phyloP scores from a whole-genome alignment of 2,888 invertebrate species.

The Encarsia formosa region DNA sequence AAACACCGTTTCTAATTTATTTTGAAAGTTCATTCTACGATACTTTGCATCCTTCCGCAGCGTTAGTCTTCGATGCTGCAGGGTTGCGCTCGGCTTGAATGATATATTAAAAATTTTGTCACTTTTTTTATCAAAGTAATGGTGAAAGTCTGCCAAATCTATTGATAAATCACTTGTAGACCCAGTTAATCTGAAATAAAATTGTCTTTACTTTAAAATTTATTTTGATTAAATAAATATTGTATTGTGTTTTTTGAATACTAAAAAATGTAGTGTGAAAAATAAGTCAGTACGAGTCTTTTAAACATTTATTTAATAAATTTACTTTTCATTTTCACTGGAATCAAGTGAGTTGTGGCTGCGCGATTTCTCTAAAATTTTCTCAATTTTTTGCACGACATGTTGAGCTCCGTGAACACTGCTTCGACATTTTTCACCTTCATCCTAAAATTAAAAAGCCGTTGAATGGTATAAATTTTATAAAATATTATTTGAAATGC shows the following conservation, averaged over 20 bases:
- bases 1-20: slow-evolving; percentile 22
- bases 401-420: too few species aligned
- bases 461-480: background rate
- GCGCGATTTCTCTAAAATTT: too few species aligned
- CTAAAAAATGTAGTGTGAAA: background rate
- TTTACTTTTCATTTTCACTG: too few species aligned
- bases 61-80: background rate
- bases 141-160: too few species aligned
- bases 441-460: background rate
- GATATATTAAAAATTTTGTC: background rate
- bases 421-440: too few species aligned
- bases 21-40: slow-evolving; percentile 6
- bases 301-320: too few species aligned
- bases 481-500: background rate
- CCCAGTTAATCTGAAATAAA: too few species aligned
- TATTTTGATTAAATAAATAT: background rate
- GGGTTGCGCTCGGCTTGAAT: background rate
- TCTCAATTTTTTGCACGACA: too few species aligned
- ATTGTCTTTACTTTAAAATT: too few species aligned
- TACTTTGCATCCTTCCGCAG: background rate
- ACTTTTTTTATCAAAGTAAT: background rate
- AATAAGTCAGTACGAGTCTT: too few species aligned
- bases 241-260: background rate
- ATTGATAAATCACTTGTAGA: too few species aligned
- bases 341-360: too few species aligned